Evolutionary conservation across 2,797 vertebrate species (phyloP).

Genomic region (Melanotaenia trifasciata): DNA sequence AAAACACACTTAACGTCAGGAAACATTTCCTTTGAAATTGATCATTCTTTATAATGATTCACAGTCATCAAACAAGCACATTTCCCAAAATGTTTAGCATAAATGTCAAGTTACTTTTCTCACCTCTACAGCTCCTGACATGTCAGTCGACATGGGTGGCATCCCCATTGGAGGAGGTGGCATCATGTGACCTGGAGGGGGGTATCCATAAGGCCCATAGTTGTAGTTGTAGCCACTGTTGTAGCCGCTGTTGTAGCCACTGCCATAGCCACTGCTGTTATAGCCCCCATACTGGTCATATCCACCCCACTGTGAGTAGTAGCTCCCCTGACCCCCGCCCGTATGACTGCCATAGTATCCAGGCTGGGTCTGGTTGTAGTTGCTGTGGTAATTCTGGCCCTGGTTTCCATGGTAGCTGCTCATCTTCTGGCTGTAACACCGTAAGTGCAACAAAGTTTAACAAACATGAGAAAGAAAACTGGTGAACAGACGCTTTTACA

Average conservation of each 20-base stretch:
- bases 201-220: conserved; percentile 84
- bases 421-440: conserved; percentile 82
- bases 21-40: not conserved
- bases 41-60: too few relatives aligned
- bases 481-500: not conserved
- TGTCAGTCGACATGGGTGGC: conserved; percentile 80
- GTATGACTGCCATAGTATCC: conserved; percentile 74
- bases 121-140: conserved; percentile 85
- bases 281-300: conserved; percentile 89
- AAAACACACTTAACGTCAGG: conserved; percentile 10
- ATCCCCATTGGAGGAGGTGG: conserved; percentile 83
- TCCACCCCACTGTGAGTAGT: conserved; percentile 88
- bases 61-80: too few relatives aligned
- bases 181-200: conserved; percentile 85
- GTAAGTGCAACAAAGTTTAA: not conserved
- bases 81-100: too few relatives aligned
- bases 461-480: not conserved
- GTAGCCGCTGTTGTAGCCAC: conserved; percentile 73
- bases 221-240: conserved; percentile 77
- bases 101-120: not conserved
- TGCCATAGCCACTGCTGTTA: conserved; percentile 74
- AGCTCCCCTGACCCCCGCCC: conserved; percentile 58
- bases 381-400: conserved; percentile 81
- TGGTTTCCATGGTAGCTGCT: conserved; percentile 84
- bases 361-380: conserved; percentile 80